These are phyloP conservation scores for Nettapus auritus DNA, from an alignment of 2,113 vertebrate genomes.

Conservation along the genomic window DNA sequence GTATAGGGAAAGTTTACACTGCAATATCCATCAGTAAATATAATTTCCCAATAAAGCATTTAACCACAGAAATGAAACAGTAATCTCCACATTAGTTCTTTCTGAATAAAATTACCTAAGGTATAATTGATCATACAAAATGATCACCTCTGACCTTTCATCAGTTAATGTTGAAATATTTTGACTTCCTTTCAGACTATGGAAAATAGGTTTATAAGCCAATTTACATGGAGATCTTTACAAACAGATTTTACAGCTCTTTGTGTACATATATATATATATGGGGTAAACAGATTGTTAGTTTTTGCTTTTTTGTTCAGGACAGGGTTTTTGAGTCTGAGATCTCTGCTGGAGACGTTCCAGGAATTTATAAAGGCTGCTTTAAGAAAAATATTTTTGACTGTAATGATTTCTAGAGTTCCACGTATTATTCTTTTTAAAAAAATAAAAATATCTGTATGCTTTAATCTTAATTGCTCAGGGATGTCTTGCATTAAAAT, in stretches of 20 bases:
- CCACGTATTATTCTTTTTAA: background rate
- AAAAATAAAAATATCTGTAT: background rate
- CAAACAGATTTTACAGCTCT: background rate
- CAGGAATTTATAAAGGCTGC: background rate
- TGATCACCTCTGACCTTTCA: background rate
- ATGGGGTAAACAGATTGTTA: background rate
- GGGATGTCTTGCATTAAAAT: accelerated
- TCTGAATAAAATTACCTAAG: background rate
- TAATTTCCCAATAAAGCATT: background rate
- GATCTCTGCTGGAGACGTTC: background rate
- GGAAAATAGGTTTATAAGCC: background rate
- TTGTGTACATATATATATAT: background rate
- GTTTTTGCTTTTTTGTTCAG: background rate
- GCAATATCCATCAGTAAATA: background rate
- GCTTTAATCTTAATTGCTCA: background rate
- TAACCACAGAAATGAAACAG: background rate
- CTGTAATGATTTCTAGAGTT: background rate
- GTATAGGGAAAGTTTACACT: background rate
- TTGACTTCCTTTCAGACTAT: background rate
- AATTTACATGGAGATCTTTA: background rate
- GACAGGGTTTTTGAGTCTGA: background rate
- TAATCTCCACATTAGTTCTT: background rate
- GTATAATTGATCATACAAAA: background rate
- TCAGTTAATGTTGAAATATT: background rate
- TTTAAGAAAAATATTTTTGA: background rate